Base-by-base conservation (phyloP, 1,140 invertebrate species). In the Drosophila fuyamai region DNA sequence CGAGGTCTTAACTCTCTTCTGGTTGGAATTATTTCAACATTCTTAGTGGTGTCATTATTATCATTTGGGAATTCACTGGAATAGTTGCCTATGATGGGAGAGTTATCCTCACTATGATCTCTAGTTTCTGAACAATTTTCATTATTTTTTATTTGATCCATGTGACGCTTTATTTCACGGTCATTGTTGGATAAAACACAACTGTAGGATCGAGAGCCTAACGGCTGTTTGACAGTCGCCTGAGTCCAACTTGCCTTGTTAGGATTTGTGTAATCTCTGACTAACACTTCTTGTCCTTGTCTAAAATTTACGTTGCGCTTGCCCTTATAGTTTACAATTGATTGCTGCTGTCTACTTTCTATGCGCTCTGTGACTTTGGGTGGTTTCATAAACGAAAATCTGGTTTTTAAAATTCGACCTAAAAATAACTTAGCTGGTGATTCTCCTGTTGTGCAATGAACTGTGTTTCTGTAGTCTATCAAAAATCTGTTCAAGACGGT, bases 171-270 rank as follows among this genome's bases (percentile, higher is more conserved):
- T 36, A 46, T 63, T 41, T 46, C 46, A 12, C 50, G 18, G n/a
- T 55, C 53, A 35, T 63, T 55, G 16, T 63, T 36, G 16, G 41
- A 27, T 40, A 61, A 40, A 12, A 61, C 12, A 40, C 51, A 63
- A 27, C 29, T 38, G 29, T 36, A 63, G n/a, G 61, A 63, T 55
- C 61, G 36, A 23, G 36, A 40, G 16, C 54, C 62, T 8, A 66
- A 12, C 50, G 55, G 12, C 4, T 54, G 43, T 40, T 38, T 23
- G n/a, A n/a, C n/a, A n/a, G n/a, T n/a, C n/a, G n/a, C n/a, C 16
- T 36, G 29, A 35, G 54, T 47, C 62, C 13, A 66, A 58, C 54
- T 58, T n/a, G 62, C 50, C 14, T 66, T 57, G 32, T 66, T 58
- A 10, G 62, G 54, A 66, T 66, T 48, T 48, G 35, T 57, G 12